Evolutionary conservation across 2,888 invertebrate species (phyloP).

Genomic region (Lapara coniferarum): DNA sequence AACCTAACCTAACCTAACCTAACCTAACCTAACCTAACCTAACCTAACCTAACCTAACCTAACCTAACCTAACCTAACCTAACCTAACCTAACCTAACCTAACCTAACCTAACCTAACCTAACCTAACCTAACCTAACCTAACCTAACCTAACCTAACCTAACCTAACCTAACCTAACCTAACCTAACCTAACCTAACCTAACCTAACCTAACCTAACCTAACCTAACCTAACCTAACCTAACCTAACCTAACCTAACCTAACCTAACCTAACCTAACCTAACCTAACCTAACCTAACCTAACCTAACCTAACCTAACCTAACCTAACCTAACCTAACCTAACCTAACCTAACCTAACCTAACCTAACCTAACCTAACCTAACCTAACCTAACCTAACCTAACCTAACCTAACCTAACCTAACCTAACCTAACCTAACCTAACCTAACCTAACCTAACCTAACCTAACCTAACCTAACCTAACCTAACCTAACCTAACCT

Average conservation of each 20-base stretch:
- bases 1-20: constrained; percentile 37
- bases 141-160: constrained; percentile 34
- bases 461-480: constrained; percentile 36
- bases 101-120: constrained; percentile 37
- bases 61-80: constrained; percentile 37
- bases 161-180: constrained; percentile 37
- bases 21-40: constrained; percentile 38
- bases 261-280: constrained; percentile 39
- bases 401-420: constrained; percentile 36
- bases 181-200: constrained; percentile 36
- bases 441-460: constrained; percentile 36
- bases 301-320: constrained; percentile 38
- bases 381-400: constrained; percentile 34
- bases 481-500: constrained; percentile 36
- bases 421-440: constrained; percentile 36
- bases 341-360: constrained; percentile 37
- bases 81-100: constrained; percentile 37
- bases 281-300: constrained; percentile 40
- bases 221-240: constrained; percentile 37
- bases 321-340: constrained; percentile 38
- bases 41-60: constrained; percentile 37
- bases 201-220: constrained; percentile 37
- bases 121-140: constrained; percentile 37
- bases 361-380: constrained; percentile 36
- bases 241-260: constrained; percentile 36